Conservation (phyloP, 2,113 vertebrate species). For the Rhagologus leucostigma region DNA sequence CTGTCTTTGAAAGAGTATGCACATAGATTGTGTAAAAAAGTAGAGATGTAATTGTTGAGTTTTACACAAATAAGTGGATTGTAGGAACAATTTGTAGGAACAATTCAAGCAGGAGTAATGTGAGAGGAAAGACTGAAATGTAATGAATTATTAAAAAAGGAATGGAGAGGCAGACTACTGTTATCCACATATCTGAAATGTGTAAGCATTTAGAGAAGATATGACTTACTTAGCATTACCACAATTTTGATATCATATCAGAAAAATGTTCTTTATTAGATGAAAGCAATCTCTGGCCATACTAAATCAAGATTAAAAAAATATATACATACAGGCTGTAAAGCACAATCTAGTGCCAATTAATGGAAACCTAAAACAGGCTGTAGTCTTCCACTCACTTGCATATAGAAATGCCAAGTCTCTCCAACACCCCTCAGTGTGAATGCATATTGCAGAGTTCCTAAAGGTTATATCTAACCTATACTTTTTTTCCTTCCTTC, state of each 20-base stretch:
- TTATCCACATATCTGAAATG: background rate
- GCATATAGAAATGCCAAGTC: background rate
- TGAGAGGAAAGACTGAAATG: background rate
- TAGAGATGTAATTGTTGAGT: background rate
- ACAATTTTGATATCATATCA: background rate
- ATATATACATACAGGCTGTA: background rate
- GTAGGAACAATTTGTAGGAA: background rate
- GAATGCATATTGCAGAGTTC: background rate
- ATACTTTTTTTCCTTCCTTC: background rate
- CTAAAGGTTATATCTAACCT: background rate
- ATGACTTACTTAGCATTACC: background rate
- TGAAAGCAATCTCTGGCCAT: background rate
- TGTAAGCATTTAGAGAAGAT: background rate
- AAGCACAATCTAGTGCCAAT: background rate
- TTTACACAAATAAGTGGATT: background rate
- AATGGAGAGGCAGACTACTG: background rate
- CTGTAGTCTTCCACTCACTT: background rate
- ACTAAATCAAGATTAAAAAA: background rate
- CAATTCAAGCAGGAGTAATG: background rate
- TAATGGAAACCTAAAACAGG: background rate
- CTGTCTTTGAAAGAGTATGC: background rate
- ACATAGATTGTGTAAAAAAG: background rate
- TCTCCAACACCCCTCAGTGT: background rate
- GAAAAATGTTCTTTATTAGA: background rate
- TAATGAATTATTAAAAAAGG: background rate